Evolutionary conservation across 2,113 vertebrate species (phyloP), one percentile per base, ranked within the genome.

Genomic region (Hypocryptadius cinnamomeus): DNA sequence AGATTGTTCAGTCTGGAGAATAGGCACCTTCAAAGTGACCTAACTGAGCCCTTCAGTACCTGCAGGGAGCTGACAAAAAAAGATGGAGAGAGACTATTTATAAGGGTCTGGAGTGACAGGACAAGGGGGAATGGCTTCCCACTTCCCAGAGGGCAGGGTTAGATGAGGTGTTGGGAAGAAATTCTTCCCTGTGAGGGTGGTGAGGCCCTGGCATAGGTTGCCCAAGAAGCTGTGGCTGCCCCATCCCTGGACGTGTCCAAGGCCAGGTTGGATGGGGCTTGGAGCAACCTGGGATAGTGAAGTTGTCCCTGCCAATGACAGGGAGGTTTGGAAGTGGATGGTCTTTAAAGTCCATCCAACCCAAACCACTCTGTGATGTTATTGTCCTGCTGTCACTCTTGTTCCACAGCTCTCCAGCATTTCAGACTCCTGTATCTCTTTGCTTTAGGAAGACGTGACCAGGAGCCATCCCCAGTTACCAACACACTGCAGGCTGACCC

Each of bases 201-300:
- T 0, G 1, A 74, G 15, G 19, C 8, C 16, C 33, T 17, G 11
- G 20, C 20, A 17, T 51, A 35, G 25, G 25, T 0, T 50, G 1
- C 6, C 35, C 25, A 25, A 65, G 10, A 0, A 74, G 7, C 44
- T 59, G 21, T 25, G 51, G 16, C 7, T 76, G 42, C 13, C 7
- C 35, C 6, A 22, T 37, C 13, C 14, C 9, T 44, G 44, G 13
- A 0, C 50, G 44, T 15, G 21, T 22, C 17, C 33, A 68, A 37
- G 37, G 11, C 14, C 44, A 33, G 37, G 27, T 0, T 59, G 5
- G 44, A 50, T 0, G 0, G 21, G 17, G 8, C 21, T 66, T 60
- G 27, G 14, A 76, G 9, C 27, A 37, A 0, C 2, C 8, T 37
- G 18, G 21, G 4, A 5, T 3, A 13, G 27, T 15, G 13, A 77